Conservation (phyloP, 2,888 invertebrate genomes). For the Lasioglossum vierecki region DNA sequence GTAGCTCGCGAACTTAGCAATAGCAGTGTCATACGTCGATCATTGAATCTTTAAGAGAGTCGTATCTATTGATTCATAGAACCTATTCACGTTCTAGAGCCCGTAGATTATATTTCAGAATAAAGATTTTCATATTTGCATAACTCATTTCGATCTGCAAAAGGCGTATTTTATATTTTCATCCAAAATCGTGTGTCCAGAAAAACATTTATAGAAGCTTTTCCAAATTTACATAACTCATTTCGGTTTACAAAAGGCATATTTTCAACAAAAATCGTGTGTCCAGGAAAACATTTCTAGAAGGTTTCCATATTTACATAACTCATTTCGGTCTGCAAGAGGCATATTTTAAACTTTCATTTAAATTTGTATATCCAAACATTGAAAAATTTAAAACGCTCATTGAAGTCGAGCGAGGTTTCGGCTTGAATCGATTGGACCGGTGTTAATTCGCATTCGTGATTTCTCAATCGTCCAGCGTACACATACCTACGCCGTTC, state of each 20-base stretch:
- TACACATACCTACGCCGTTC: neutral
- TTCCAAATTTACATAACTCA: too few species aligned
- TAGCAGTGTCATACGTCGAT: slow-evolving; percentile 31
- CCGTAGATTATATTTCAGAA: neutral
- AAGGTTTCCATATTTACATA: too few species aligned
- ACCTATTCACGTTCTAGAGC: neutral
- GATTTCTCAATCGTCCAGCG: neutral
- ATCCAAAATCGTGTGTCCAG: too few species aligned
- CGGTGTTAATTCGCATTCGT: neutral
- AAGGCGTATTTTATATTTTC: too few species aligned
- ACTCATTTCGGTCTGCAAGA: too few species aligned
- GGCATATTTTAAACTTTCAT: neutral
- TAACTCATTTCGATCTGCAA: too few species aligned
- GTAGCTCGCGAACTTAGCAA: slow-evolving; percentile 34
- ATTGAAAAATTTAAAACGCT: neutral
- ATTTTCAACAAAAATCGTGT: too few species aligned
- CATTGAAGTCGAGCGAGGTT: neutral
- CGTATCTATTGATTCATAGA: too few species aligned
- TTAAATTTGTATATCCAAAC: neutral
- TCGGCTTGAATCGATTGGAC: neutral
- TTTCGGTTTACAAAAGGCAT: too few species aligned
- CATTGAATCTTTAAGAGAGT: slow-evolving; percentile 43
- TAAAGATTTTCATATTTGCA: neutral
- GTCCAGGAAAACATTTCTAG: too few species aligned
- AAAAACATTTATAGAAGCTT: too few species aligned